phyloP scores from a whole-genome alignment of 2,888 invertebrate genomes.

The Pocota personata region DNA sequence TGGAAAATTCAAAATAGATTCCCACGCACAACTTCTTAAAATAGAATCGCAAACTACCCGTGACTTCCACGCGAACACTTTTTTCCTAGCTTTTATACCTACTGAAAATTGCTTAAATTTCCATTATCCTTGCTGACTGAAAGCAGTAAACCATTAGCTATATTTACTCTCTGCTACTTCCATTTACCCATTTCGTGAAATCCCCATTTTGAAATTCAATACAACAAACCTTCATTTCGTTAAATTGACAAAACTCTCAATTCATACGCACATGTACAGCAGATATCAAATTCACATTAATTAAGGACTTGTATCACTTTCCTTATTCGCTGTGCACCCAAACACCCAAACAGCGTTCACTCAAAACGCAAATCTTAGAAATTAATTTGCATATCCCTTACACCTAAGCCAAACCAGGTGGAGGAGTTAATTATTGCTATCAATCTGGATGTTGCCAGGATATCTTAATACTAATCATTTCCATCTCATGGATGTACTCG shows the following conservation, averaged over 20 bases:
- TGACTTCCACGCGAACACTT: neutral
- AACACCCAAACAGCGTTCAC: conserved; percentile 7
- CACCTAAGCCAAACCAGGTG: neutral
- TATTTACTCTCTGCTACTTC: neutral
- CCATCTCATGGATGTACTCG: neutral
- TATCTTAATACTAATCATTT: neutral
- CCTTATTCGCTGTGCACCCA: neutral
- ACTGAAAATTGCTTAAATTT: neutral
- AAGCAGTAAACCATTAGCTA: neutral
- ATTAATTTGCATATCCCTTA: conserved; percentile 65
- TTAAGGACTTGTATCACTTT: conserved; percentile 58
- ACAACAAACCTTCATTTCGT: conserved; percentile 7
- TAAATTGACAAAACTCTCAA: neutral
- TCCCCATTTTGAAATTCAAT: conserved; percentile 16
- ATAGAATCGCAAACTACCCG: neutral
- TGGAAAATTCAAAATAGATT: too few relatives aligned
- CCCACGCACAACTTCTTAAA: neutral
- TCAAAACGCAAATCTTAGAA: conserved; percentile 38
- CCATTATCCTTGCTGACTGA: neutral
- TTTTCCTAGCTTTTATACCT: neutral
- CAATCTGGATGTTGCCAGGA: conserved; percentile 47
- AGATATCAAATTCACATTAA: conserved; percentile 62
- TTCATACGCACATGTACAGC: neutral
- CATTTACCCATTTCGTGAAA: neutral
- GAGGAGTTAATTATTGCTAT: conserved; percentile 49